Evolutionary conservation across 1,140 invertebrate species (phyloP).

Genomic region (Platorchestia sp.): DNA sequence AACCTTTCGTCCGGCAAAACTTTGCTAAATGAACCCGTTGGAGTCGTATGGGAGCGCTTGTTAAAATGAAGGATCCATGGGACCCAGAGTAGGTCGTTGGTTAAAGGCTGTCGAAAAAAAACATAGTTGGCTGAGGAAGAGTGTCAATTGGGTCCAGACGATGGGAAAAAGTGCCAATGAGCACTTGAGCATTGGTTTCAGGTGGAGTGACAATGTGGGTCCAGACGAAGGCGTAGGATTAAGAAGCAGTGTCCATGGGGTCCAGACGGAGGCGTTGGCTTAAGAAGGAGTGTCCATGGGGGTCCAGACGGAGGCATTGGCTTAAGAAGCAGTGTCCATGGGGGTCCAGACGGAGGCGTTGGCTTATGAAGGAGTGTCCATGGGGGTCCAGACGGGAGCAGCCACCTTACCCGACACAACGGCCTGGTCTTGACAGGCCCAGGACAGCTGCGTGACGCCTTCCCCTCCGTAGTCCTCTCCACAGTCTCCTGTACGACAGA

Average conservation of each 20-base stretch:
- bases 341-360: constrained; percentile 61
- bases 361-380: constrained; percentile 47
- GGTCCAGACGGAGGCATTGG: constrained; percentile 59
- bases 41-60: too few relatives aligned
- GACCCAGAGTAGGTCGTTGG: too few relatives aligned
- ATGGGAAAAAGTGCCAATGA: too few relatives aligned
- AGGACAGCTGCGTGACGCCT: constrained; percentile 62
- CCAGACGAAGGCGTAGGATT: neutral
- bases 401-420: constrained; percentile 60
- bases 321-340: constrained; percentile 54
- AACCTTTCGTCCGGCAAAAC: too few relatives aligned
- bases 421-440: constrained; percentile 59
- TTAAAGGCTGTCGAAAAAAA: too few relatives aligned
- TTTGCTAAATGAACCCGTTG: too few relatives aligned
- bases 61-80: too few relatives aligned
- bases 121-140: neutral
- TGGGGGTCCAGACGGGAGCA: constrained; percentile 62
- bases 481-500: neutral
- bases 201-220: neutral
- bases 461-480: neutral
- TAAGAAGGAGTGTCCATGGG: constrained; percentile 56
- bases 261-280: constrained; percentile 58
- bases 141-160: neutral
- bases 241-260: constrained; percentile 51
- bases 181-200: neutral